Percentiles rank a stretch among this genome's conserved stretches.
These are phyloP conservation scores for Penelope pileata DNA, from an alignment of 2,113 vertebrate species.

Conservation along the genomic window DNA sequence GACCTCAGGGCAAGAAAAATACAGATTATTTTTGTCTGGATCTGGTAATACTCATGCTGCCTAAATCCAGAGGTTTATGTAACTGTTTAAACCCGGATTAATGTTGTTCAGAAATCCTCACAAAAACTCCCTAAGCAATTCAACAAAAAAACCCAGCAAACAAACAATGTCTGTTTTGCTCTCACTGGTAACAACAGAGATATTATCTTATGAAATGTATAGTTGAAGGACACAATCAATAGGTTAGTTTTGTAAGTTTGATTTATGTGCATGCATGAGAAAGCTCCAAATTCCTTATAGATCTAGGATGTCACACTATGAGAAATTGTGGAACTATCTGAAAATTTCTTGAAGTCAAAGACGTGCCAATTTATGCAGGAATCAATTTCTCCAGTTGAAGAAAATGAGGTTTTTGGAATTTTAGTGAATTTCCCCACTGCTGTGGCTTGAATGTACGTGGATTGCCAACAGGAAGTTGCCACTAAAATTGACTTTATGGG, in stretches of 20 bases:
- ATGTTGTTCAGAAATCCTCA: constrained; percentile 21
- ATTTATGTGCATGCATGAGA: neutral
- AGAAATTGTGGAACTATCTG: neutral
- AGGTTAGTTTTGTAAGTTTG: neutral
- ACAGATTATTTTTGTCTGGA: neutral
- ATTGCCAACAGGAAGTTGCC: neutral
- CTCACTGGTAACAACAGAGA: neutral
- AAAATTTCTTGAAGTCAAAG: neutral
- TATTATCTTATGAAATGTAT: neutral
- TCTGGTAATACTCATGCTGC: neutral
- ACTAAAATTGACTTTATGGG: neutral
- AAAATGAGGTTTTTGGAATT: neutral
- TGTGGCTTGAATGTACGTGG: neutral
- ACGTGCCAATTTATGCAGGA: neutral
- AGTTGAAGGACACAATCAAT: neutral
- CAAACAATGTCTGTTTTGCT: neutral
- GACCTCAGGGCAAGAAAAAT: neutral
- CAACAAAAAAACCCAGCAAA: neutral
- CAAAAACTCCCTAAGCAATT: neutral
- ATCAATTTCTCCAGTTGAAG: neutral
- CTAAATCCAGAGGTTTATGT: constrained; percentile 34
- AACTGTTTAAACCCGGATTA: constrained; percentile 48
- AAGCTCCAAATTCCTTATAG: neutral
- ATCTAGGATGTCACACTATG: neutral
- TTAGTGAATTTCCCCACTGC: neutral